A percentile compares a stretch with the other conserved stretches of the same genome.
Evolutionary conservation across 1,140 invertebrate species (phyloP).

Genomic region (Gerris buenoi): DNA sequence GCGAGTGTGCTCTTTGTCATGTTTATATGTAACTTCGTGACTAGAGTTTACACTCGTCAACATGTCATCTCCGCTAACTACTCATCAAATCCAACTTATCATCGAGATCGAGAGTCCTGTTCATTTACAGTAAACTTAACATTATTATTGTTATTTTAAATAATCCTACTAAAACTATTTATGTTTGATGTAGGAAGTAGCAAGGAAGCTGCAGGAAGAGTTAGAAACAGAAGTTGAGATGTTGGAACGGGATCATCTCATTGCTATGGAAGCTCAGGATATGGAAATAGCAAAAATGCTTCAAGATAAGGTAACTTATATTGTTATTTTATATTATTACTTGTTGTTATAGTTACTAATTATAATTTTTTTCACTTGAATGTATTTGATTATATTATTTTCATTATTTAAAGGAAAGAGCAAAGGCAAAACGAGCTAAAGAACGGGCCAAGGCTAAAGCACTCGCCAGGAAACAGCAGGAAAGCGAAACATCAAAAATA

Average conservation of each 20-base stretch:
- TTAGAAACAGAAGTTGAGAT: conserved; percentile 39
- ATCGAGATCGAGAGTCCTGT: no score
- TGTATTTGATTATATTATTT: no score
- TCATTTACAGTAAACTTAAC: no score
- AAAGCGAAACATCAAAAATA: no score
- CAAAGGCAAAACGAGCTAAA: conserved; percentile 46
- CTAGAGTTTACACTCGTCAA: conserved; percentile 35
- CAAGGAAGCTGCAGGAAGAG: conserved; percentile 47
- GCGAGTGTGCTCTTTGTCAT: not conserved
- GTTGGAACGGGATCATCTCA: conserved; percentile 49
- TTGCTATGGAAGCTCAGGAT: conserved; percentile 82
- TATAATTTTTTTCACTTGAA: no score
- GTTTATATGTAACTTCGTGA: conserved; percentile 25
- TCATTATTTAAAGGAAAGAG: conserved; percentile 38
- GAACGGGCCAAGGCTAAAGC: conserved; percentile 50
- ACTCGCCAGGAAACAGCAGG: conserved; percentile 37
- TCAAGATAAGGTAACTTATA: conserved; percentile 53
- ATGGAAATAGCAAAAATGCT: conserved; percentile 74
- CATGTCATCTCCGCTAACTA: no score
- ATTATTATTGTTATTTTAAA: no score
- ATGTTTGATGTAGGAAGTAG: conserved; percentile 41
- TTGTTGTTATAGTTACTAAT: no score
- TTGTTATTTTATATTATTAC: no score
- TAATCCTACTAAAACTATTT: no score
- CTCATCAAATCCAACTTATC: no score